Base-by-base conservation (phyloP, 2,797 vertebrate genomes). In the Tauraco hartlaubi region DNA sequence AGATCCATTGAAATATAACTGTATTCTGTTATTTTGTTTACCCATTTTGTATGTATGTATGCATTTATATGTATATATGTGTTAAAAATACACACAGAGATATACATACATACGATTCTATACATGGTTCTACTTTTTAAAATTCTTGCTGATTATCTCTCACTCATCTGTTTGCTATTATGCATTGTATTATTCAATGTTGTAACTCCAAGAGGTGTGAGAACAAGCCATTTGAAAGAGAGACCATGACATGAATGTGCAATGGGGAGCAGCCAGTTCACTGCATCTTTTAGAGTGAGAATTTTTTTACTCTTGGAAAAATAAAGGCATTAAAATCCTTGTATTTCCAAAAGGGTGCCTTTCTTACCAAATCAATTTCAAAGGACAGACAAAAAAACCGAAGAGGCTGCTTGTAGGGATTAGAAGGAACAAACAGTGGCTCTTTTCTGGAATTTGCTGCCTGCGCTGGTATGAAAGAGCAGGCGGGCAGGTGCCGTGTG, bases 321-420 rank as follows among this genome's bases (percentile, higher is more conserved):
- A 74, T 5, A 66, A 62, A 74, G 28, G 59, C 11, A 44, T 19
- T 49, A 69, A 85, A 82, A 51, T 43, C 33, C 58, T 17, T 15
- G 15, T n/a, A 23, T 58, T 82, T 92, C 37, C 58, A 78, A n/a
- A 54, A 29, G 1, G 35, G 20, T 1, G 3, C 18, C 0, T 0
- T 63, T 62, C 20, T 71, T 51, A 33, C 20, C 15, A 39, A 25
- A 9, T 18, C 2, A 2, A 4, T 68, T 86, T 84, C 41, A 59
- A 52, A 75, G 66, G 39, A 43, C 29, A 55, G 43, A 31, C 11
- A 52, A n/a, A 59, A 72, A 66, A 77, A 63, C 18, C 18, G 56
- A 62, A 46, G 48, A 88, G 37, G 23, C 35, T 85, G 35, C 41
- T 74, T 62, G 79, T 31, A 71, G 73, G 1, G 20, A 74, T 76